Evolutionary conservation across 2,113 vertebrate species (phyloP).

Genomic region (Pluvianellus socialis): DNA sequence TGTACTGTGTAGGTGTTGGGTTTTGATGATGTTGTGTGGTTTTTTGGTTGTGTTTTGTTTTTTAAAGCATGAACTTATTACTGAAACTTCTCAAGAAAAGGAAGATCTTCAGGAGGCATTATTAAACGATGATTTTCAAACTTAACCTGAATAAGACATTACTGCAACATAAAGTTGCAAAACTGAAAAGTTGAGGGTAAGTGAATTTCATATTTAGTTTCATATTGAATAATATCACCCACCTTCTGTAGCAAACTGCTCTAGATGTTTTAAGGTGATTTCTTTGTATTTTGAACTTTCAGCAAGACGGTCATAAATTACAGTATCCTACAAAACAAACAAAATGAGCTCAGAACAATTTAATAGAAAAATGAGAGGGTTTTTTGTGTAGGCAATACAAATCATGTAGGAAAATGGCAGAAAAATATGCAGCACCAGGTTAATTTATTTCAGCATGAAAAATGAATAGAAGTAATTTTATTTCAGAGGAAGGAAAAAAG

Average conservation of each 20-base stretch:
- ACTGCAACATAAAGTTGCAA: neutral
- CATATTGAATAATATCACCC: neutral
- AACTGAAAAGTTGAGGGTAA: neutral
- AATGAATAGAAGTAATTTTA: neutral
- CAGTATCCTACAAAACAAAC: constrained; percentile 87
- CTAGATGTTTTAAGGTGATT: constrained; percentile 97
- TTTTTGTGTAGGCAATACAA: neutral
- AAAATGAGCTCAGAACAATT: neutral
- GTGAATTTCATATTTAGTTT: neutral
- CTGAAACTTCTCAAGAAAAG: neutral
- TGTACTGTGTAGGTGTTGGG: neutral
- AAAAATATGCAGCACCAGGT: neutral
- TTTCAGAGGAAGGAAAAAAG: neutral
- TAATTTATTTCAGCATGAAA: neutral
- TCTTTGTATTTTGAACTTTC: constrained; percentile 97
- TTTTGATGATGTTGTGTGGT: neutral
- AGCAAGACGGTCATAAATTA: constrained; percentile 95
- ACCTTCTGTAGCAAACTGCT: constrained; percentile 99
- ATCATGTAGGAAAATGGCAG: neutral
- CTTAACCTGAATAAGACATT: neutral
- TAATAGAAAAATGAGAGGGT: neutral
- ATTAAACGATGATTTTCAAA: neutral
- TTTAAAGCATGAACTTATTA: neutral
- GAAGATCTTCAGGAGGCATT: neutral
- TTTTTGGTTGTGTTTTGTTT: no score